Evolutionary conservation across 2,797 vertebrate genomes (phyloP).

Genomic region (Leuciscus waleckii): DNA sequence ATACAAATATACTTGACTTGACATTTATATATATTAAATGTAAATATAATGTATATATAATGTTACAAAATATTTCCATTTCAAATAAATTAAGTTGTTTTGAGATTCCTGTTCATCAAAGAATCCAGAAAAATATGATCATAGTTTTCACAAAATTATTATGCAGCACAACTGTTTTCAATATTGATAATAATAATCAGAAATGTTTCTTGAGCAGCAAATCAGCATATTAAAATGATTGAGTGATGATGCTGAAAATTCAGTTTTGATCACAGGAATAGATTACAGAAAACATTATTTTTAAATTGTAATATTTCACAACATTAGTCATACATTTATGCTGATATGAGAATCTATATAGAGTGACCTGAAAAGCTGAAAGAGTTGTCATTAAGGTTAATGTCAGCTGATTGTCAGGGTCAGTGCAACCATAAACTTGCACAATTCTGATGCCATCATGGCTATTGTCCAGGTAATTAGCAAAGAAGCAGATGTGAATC

Average conservation of each 20-base stretch:
- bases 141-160: background rate
- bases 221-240: background rate
- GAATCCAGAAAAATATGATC: background rate
- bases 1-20: no score
- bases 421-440: slow-evolving; percentile 2
- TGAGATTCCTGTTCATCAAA: background rate
- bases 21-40: background rate
- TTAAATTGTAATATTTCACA: background rate
- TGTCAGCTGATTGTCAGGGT: slow-evolving; percentile 26
- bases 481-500: slow-evolving; percentile 9
- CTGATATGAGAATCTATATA: background rate
- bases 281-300: background rate
- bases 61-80: background rate
- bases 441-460: background rate
- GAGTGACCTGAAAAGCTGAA: background rate
- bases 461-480: slow-evolving; percentile 26
- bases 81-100: background rate
- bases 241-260: background rate
- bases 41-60: background rate
- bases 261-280: background rate
- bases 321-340: background rate
- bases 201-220: background rate
- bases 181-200: no score
- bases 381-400: background rate
- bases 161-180: background rate